Conservation (phyloP, 2,113 vertebrate species). For the Macrotis lagotis region DNA sequence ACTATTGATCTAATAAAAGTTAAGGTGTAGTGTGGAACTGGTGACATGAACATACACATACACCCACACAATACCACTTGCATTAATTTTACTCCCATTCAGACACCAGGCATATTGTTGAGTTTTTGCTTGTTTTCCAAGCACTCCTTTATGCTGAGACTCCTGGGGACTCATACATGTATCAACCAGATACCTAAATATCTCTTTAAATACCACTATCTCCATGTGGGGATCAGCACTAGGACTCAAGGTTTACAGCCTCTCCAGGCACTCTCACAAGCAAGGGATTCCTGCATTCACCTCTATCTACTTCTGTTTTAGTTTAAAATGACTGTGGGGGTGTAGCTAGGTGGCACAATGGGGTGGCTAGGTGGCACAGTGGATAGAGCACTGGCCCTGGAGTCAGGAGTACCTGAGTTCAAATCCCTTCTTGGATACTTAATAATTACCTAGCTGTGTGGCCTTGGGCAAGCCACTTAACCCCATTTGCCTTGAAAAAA, state of each 20-base stretch:
- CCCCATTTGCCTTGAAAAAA: too few relatives aligned
- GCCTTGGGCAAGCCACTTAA: too few relatives aligned
- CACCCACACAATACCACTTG: not conserved
- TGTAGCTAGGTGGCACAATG: too few relatives aligned
- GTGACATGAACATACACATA: not conserved
- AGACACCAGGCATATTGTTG: not conserved
- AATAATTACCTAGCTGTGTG: too few relatives aligned
- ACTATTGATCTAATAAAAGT: not conserved
- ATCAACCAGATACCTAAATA: not conserved
- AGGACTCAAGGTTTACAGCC: not conserved
- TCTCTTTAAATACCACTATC: not conserved
- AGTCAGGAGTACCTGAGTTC: too few relatives aligned
- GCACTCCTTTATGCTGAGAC: not conserved
- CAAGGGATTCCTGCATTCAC: not conserved
- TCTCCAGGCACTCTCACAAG: not conserved
- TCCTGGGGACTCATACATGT: not conserved
- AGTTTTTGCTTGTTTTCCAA: not conserved
- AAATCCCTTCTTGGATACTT: too few relatives aligned
- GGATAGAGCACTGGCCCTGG: too few relatives aligned
- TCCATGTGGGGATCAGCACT: not conserved
- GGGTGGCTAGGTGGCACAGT: too few relatives aligned
- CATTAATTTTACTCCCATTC: not conserved
- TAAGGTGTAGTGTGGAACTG: not conserved
- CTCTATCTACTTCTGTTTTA: not conserved
- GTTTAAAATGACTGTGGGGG: not conserved